Conservation (phyloP, 2,797 vertebrate genomes). For the Sorex maritimensis region DNA sequence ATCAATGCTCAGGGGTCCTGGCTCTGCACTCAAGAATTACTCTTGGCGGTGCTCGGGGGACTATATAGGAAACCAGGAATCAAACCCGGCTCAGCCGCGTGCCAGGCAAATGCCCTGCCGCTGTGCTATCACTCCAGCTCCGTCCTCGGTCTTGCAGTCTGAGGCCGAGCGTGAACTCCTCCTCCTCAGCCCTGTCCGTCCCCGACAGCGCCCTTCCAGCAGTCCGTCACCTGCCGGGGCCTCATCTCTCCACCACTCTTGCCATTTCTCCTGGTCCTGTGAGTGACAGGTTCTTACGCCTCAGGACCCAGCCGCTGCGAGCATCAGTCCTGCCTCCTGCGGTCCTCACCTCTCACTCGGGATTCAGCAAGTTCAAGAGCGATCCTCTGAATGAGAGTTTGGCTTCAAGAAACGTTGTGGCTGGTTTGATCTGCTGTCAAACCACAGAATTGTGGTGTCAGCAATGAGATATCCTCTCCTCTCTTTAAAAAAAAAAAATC, state of each 20-base stretch:
- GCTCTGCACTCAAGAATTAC: too few species aligned
- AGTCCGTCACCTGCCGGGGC: neutral
- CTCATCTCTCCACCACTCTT: neutral
- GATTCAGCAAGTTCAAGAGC: neutral
- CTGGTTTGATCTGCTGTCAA: neutral
- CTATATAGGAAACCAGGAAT: too few species aligned
- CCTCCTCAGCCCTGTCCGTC: neutral
- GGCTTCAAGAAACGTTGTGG: neutral
- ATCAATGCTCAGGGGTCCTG: too few species aligned
- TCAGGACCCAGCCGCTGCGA: neutral
- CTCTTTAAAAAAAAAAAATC: too few species aligned
- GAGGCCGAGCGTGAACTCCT: neutral
- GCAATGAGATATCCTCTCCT: neutral
- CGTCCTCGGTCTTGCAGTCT: neutral
- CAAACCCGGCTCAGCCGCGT: too few species aligned
- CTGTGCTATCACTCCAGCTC: too few species aligned
- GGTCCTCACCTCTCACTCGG: neutral
- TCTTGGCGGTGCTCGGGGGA: too few species aligned
- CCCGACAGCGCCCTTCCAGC: too few species aligned
- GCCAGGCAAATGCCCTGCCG: too few species aligned
- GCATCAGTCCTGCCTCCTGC: neutral
- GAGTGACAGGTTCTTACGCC: neutral
- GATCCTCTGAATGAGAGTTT: neutral
- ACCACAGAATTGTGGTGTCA: neutral
- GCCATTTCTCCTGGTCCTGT: neutral